Percentiles rank a stretch among this genome's conserved stretches.
phyloP scores from a whole-genome alignment of 2,113 vertebrate genomes.

The Halcyon malimbica region DNA sequence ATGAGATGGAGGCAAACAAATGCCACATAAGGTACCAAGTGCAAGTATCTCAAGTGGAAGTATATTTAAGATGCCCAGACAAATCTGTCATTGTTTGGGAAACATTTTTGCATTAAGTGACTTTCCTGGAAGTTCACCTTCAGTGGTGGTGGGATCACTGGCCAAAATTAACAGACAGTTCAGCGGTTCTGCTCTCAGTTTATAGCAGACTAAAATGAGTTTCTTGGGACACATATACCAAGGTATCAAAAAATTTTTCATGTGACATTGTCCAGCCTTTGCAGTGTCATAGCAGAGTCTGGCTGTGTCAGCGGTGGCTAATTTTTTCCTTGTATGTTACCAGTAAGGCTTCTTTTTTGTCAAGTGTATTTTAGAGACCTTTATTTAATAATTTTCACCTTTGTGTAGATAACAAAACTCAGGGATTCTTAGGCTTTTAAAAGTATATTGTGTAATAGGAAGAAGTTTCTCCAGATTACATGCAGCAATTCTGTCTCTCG shows the following conservation, averaged over 20 bases:
- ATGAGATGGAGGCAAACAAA: neutral
- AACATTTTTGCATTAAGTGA: neutral
- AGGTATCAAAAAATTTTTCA: neutral
- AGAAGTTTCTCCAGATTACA: neutral
- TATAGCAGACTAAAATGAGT: neutral
- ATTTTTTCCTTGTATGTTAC: neutral
- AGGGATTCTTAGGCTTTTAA: neutral
- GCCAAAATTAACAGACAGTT: neutral
- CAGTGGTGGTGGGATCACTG: neutral
- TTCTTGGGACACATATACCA: neutral
- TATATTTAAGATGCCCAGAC: neutral
- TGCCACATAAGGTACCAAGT: fast-evolving
- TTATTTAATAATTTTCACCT: neutral
- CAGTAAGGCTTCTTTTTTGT: neutral
- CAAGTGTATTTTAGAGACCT: neutral
- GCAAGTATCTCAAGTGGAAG: neutral
- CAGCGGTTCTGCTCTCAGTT: neutral
- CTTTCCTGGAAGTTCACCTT: neutral
- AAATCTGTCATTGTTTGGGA: neutral
- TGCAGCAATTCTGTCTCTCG: neutral
- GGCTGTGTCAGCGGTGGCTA: neutral
- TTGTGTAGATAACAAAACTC: neutral
- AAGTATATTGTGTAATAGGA: neutral
- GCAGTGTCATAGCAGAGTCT: neutral
- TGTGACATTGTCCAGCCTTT: neutral